Conservation (phyloP, 2,888 invertebrate genomes). For the Nymphalis urticae region DNA sequence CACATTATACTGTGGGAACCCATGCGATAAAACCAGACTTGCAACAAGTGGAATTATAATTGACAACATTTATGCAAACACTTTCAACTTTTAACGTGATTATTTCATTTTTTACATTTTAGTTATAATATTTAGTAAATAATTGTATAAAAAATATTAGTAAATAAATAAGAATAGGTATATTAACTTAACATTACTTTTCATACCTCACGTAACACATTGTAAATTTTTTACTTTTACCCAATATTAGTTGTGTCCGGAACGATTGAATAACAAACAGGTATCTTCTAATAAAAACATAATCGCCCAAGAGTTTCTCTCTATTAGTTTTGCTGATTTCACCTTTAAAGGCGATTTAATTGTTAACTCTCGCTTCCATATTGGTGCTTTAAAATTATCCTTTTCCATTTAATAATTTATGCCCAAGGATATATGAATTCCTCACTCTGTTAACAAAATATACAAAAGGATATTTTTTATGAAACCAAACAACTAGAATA, state of each 20-base stretch:
- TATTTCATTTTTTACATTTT: neutral
- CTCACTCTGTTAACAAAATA: neutral
- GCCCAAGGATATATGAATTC: constrained; percentile 12
- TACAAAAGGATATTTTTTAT: neutral
- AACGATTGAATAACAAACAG: constrained; percentile 61
- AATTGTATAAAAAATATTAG: no score
- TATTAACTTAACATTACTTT: neutral
- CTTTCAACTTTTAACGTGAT: constrained; percentile 6
- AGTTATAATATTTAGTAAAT: neutral
- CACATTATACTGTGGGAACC: constrained; percentile 3
- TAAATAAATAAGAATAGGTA: neutral
- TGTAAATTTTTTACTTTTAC: constrained; percentile 41
- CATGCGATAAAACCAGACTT: constrained; percentile 9
- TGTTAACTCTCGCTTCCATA: constrained; percentile 22
- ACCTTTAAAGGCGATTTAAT: constrained; percentile 26
- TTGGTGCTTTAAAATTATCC: constrained; percentile 27
- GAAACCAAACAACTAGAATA: no score
- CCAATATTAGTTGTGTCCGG: constrained; percentile 45
- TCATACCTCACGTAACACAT: constrained; percentile 22
- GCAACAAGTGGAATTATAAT: constrained; percentile 14
- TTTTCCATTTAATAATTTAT: constrained; percentile 27
- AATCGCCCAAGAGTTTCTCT: constrained; percentile 58
- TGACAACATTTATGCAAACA: constrained; percentile 18
- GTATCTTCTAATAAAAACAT: constrained; percentile 53
- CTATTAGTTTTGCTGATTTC: constrained; percentile 44